Conservation (phyloP, 2,797 vertebrate genomes). For the Gastrophryne carolinensis region DNA sequence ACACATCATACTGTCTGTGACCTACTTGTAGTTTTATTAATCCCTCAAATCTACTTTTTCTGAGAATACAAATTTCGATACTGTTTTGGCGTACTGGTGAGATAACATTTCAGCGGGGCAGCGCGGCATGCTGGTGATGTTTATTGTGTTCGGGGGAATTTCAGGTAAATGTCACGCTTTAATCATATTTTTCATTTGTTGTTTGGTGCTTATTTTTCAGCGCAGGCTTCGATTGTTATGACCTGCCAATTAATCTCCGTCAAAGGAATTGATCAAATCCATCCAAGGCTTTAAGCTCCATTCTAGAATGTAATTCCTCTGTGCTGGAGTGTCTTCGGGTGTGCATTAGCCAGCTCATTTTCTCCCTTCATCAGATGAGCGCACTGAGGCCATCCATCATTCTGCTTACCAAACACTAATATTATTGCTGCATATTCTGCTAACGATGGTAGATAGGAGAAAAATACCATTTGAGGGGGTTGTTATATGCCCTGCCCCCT, state of each 20-base stretch:
- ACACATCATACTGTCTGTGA: not conserved
- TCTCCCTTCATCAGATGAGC: not conserved
- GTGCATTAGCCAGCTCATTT: constrained; percentile 1
- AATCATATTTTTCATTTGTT: constrained; percentile 36
- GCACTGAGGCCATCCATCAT: constrained; percentile 5
- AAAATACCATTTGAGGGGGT: too few species aligned
- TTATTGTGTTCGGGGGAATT: constrained; percentile 22
- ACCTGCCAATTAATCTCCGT: constrained; percentile 40
- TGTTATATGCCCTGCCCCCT: not conserved
- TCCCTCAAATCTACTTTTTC: not conserved
- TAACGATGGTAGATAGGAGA: not conserved
- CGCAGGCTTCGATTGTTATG: constrained; percentile 16
- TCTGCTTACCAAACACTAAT: not conserved
- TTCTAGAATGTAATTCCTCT: constrained; percentile 9
- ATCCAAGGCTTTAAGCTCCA: constrained; percentile 2
- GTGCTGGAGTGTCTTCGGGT: not conserved
- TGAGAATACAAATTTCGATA: not conserved
- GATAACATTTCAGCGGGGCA: not conserved
- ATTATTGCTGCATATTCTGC: not conserved
- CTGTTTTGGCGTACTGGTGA: not conserved
- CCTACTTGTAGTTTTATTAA: not conserved
- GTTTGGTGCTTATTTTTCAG: constrained; percentile 24
- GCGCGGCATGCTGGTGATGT: not conserved
- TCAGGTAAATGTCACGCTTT: constrained; percentile 23
- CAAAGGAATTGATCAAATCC: constrained; percentile 44